Conservation (phyloP, 2,113 vertebrate species). For the Gymnogyps californianus region DNA sequence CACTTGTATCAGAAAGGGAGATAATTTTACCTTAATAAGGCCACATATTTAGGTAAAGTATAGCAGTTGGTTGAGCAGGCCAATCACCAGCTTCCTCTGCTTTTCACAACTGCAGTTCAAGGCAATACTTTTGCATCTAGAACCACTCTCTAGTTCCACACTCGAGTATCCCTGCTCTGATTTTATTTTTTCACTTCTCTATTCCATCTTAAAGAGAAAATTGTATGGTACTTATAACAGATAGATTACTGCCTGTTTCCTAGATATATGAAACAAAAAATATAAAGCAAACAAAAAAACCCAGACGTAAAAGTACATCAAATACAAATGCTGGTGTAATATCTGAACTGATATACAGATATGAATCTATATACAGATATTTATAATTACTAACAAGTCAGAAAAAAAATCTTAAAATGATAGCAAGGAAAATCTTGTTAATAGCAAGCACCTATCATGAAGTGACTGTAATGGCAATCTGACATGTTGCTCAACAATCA, state of each 20-base stretch:
- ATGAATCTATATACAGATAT: neutral
- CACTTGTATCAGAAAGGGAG: neutral
- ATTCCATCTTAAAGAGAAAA: neutral
- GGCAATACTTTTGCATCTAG: neutral
- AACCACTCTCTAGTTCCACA: neutral
- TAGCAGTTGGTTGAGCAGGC: neutral
- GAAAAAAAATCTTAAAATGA: neutral
- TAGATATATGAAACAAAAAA: neutral
- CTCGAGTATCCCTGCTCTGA: neutral
- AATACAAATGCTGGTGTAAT: neutral
- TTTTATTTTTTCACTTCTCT: neutral
- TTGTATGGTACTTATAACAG: neutral
- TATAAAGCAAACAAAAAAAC: neutral
- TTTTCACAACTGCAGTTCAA: neutral
- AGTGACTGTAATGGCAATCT: neutral
- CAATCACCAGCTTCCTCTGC: neutral
- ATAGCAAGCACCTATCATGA: neutral
- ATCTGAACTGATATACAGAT: neutral
- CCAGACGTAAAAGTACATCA: neutral
- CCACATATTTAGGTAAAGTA: neutral
- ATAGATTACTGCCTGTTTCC: neutral
- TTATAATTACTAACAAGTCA: neutral
- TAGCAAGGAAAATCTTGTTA: neutral
- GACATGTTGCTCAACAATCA: neutral
- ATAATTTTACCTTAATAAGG: neutral